These are phyloP conservation scores for Corythucha ciliata DNA, from an alignment of 2,888 invertebrate genomes.

Conservation along the genomic window DNA sequence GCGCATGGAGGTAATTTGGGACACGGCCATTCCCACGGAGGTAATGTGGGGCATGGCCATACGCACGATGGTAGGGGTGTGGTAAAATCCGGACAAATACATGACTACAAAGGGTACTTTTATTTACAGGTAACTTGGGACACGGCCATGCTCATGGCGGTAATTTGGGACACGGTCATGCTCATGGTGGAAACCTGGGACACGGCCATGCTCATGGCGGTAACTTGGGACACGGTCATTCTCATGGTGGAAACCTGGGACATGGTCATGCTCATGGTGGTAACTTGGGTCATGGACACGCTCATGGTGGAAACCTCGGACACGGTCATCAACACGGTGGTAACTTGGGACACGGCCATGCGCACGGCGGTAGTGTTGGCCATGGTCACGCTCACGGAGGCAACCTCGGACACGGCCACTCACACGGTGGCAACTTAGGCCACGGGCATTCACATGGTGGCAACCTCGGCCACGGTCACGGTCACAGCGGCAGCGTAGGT, in stretches of 20 bases:
- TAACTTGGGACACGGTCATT: slow-evolving; percentile 26
- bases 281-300: slow-evolving; percentile 27
- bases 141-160: slow-evolving; percentile 31
- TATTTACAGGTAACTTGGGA: slow-evolving; percentile 27
- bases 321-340: slow-evolving; percentile 25
- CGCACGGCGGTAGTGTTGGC: slow-evolving; percentile 20
- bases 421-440: slow-evolving; percentile 19
- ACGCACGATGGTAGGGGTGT: slow-evolving; percentile 17
- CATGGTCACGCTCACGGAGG: slow-evolving; percentile 27
- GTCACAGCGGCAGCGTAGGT: slow-evolving; percentile 23
- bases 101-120: slow-evolving; percentile 28
- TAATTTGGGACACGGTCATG: slow-evolving; percentile 28
- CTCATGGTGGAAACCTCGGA: slow-evolving; percentile 27
- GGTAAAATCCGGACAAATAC: slow-evolving; percentile 28
- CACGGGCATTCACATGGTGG: slow-evolving; percentile 24
- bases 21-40: slow-evolving; percentile 17
- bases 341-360: slow-evolving; percentile 22
- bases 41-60: slow-evolving; percentile 20
- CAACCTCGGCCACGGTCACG: slow-evolving; percentile 20
- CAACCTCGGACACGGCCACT: slow-evolving; percentile 21
- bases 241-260: slow-evolving; percentile 28
- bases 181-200: slow-evolving; percentile 29
- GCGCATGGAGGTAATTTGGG: slow-evolving; percentile 24
- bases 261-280: slow-evolving; percentile 28
- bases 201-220: slow-evolving; percentile 31